Conservation (phyloP, 2,113 vertebrate genomes). For the Phalacrocorax pelagicus region DNA sequence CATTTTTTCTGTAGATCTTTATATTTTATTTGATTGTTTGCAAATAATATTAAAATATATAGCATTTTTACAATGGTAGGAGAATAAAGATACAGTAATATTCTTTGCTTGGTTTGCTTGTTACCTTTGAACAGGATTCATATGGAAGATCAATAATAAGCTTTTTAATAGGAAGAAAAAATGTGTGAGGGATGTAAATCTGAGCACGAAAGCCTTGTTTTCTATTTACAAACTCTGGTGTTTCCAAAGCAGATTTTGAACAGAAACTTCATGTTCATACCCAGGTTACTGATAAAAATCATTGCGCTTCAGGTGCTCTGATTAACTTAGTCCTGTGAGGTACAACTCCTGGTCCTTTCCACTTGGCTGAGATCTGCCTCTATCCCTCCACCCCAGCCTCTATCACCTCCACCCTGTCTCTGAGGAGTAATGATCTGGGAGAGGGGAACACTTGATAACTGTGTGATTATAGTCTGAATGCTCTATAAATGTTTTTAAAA, state of each 20-base stretch:
- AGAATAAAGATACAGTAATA: background rate
- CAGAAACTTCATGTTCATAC: background rate
- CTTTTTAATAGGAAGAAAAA: background rate
- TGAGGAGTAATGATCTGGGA: background rate
- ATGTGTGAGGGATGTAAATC: background rate
- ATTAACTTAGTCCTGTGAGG: background rate
- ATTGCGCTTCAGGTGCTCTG: background rate
- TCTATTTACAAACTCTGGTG: background rate
- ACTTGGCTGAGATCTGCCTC: background rate
- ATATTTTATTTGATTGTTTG: background rate
- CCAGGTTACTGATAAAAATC: background rate
- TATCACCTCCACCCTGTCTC: background rate
- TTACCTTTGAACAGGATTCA: background rate
- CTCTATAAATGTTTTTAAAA: conserved; percentile 20
- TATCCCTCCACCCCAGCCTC: background rate
- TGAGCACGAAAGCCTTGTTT: background rate
- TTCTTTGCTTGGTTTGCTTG: background rate
- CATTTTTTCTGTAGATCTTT: background rate
- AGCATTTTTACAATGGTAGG: background rate
- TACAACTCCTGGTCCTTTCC: background rate
- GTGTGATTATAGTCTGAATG: background rate
- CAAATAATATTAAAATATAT: background rate
- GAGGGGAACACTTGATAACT: background rate
- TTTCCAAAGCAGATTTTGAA: background rate
- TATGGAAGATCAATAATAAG: background rate